A percentile compares a stretch with the other conserved stretches of the same genome.
phyloP scores from a whole-genome alignment of 2,888 invertebrate genomes.

The Caenorhabditis macrosperma region DNA sequence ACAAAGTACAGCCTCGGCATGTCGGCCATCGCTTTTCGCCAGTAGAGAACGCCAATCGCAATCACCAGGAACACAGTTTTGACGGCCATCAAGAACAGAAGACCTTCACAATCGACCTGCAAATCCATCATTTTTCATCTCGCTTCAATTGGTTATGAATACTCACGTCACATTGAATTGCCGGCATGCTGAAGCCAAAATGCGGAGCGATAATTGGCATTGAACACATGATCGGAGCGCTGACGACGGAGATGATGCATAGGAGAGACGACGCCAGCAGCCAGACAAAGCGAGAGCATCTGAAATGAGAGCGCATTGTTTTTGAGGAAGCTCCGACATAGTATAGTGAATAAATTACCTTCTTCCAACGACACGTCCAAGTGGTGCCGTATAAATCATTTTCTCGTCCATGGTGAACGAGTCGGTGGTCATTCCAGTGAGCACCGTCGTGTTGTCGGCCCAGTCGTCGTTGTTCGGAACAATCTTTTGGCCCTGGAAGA shows the following conservation, averaged over 20 bases:
- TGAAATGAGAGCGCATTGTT: constrained; percentile 30
- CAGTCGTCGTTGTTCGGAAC: constrained; percentile 70
- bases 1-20: constrained; percentile 75
- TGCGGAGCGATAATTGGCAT: constrained; percentile 69
- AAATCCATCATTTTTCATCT: constrained; percentile 15
- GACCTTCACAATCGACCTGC: constrained; percentile 74
- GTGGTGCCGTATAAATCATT: constrained; percentile 61
- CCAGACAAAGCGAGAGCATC: constrained; percentile 77
- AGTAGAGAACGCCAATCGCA: constrained; percentile 69
- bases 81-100: constrained; percentile 71
- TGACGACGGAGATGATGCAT: constrained; percentile 71
- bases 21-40: constrained; percentile 70
- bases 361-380: constrained; percentile 66
- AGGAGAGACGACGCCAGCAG: constrained; percentile 66
- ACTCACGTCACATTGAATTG: constrained; percentile 73
- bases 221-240: constrained; percentile 76
- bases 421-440: constrained; percentile 78
- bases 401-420: constrained; percentile 72
- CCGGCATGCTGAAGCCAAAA: constrained; percentile 67
- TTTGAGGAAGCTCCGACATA: neutral
- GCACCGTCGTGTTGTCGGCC: constrained; percentile 78
- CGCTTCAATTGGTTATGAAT: constrained; percentile 26
- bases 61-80: constrained; percentile 74
- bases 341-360: constrained; percentile 52
- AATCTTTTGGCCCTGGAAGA: constrained; percentile 63